These are phyloP conservation scores for Blastobasis lacticolella DNA, from an alignment of 2,888 invertebrate genomes.

Conservation along the genomic window DNA sequence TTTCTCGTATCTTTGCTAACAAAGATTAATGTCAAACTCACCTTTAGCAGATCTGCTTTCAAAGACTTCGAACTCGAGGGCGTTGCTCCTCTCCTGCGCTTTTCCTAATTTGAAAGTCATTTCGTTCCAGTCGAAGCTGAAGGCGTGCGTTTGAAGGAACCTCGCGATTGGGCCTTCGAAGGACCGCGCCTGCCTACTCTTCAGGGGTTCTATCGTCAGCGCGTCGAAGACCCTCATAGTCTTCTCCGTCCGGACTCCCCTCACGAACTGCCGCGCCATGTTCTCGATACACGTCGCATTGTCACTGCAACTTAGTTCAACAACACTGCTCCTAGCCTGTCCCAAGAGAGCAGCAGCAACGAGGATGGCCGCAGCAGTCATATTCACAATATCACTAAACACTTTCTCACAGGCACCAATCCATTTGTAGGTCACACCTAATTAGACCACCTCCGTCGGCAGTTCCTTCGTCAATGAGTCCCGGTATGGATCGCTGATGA, in stretches of 20 bases:
- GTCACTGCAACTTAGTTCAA: conserved; percentile 71
- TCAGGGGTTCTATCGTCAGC: conserved; percentile 71
- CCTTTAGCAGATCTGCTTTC: conserved; percentile 63
- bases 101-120: conserved; percentile 67
- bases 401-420: conserved; percentile 50
- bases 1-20: too few species aligned
- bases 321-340: conserved; percentile 38
- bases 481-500: conserved; percentile 49
- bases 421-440: conserved; percentile 65
- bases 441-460: conserved; percentile 54
- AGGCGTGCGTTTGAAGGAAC: conserved; percentile 64
- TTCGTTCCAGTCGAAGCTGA: conserved; percentile 71
- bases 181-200: conserved; percentile 48
- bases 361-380: conserved; percentile 55
- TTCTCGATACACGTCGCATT: conserved; percentile 75
- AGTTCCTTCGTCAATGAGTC: conserved; percentile 61
- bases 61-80: conserved; percentile 62
- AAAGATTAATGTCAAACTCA: conserved; percentile 19
- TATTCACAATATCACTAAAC: conserved; percentile 38
- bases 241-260: conserved; percentile 67
- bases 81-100: conserved; percentile 58
- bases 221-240: conserved; percentile 69
- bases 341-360: conserved; percentile 47
- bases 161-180: conserved; percentile 49
- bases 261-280: conserved; percentile 64